These are phyloP conservation scores for Drosophila arawakana DNA, from an alignment of 1,140 invertebrate species.

Conservation along the genomic window DNA sequence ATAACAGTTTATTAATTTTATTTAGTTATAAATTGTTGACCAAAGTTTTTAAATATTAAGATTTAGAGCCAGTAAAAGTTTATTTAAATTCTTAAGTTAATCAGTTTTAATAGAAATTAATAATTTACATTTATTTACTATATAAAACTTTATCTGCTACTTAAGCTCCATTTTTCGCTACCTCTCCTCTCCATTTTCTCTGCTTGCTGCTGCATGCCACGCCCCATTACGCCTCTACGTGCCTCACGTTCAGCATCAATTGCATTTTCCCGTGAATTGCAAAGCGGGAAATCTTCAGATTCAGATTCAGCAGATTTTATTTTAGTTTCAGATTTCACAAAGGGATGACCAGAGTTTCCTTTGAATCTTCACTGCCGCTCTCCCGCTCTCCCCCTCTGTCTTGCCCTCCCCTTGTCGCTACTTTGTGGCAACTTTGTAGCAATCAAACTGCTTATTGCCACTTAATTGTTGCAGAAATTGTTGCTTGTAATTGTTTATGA, in stretches of 20 bases:
- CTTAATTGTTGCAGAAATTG: slow-evolving; percentile 46
- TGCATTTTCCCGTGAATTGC: slow-evolving; percentile 72
- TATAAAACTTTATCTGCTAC: no score
- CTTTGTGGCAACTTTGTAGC: background rate
- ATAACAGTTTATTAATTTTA: no score
- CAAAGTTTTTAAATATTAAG: no score
- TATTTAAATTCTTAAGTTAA: no score
- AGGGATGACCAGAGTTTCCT: background rate
- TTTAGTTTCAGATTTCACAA: slow-evolving; percentile 1
- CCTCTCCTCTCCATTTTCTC: background rate
- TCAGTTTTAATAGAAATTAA: no score
- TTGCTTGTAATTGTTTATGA: slow-evolving; percentile 59
- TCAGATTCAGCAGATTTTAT: background rate
- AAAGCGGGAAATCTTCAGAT: slow-evolving; percentile 63
- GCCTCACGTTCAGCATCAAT: slow-evolving; percentile 68
- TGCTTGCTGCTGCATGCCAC: slow-evolving; percentile 42
- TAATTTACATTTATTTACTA: no score
- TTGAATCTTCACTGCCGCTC: background rate
- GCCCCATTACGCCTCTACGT: slow-evolving; percentile 66
- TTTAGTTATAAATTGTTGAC: no score
- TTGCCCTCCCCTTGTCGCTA: background rate
- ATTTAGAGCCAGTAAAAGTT: no score
- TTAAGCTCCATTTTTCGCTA: background rate
- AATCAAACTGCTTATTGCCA: slow-evolving; percentile 37
- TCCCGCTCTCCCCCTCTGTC: background rate